These are phyloP conservation scores for Ceratosolen fusciceps DNA, from an alignment of 1,140 invertebrate species.

Conservation along the genomic window DNA sequence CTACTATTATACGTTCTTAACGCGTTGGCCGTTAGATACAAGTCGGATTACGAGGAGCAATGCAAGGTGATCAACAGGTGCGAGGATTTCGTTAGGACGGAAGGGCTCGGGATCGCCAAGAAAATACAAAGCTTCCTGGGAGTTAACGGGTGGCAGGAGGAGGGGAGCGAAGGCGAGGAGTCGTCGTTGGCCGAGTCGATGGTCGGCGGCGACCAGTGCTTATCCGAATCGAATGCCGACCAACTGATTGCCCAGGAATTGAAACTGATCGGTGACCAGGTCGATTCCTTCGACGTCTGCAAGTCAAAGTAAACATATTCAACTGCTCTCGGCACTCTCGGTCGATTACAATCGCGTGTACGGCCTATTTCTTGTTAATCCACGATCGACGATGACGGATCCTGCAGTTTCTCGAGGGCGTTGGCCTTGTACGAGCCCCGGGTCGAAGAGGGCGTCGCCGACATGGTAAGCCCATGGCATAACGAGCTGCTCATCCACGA, in stretches of 20 bases:
- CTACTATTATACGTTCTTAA: no score
- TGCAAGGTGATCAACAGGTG: constrained; percentile 43
- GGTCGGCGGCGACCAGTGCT: no score
- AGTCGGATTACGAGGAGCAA: constrained; percentile 43
- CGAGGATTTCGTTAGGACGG: constrained; percentile 9
- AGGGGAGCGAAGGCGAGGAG: no score
- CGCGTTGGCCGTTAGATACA: constrained; percentile 17
- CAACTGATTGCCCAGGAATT: constrained; percentile 24
- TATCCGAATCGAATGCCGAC: no score
- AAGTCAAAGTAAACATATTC: constrained; percentile 34
- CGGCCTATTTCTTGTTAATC: no score
- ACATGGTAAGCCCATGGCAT: constrained; percentile 11
- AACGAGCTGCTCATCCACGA: not conserved
- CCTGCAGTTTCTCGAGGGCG: constrained; percentile 34
- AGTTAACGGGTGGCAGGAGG: no score
- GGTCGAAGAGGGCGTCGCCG: constrained; percentile 5
- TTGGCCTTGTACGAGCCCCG: not conserved
- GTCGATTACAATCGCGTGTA: no score
- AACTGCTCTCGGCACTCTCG: no score
- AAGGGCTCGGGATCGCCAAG: not conserved
- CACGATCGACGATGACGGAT: no score
- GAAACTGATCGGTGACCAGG: constrained; percentile 8
- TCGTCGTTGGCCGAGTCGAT: no score
- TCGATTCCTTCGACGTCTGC: constrained; percentile 13
- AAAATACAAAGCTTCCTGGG: constrained; percentile 46